Evolutionary conservation across 2,888 invertebrate genomes (phyloP).

Genomic region (Chironomus tentans): DNA sequence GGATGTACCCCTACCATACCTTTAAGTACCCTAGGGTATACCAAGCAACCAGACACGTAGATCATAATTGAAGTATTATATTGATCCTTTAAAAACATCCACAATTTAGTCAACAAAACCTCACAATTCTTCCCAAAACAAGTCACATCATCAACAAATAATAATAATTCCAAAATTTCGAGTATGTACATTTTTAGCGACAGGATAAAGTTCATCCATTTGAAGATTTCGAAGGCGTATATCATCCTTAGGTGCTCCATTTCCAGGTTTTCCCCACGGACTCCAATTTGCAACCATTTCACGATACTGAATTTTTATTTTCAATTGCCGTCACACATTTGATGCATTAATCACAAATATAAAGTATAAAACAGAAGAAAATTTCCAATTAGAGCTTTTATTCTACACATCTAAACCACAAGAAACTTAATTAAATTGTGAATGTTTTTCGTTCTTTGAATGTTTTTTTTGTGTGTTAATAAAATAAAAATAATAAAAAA

Average conservation of each 20-base stretch:
- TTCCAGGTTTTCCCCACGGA: slow-evolving; percentile 70
- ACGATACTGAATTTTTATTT: slow-evolving; percentile 40
- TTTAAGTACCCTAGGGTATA: no score
- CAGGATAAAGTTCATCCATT: slow-evolving; percentile 56
- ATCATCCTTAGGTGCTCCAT: slow-evolving; percentile 60
- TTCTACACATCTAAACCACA: no score
- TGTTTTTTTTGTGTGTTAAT: not conserved
- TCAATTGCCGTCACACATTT: not conserved
- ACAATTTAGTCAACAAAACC: no score
- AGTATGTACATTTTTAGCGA: slow-evolving; percentile 44
- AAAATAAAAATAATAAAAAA: not conserved
- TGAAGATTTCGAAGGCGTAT: slow-evolving; percentile 59
- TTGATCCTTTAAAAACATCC: no score
- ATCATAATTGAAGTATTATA: no score
- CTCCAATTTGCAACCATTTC: slow-evolving; percentile 62
- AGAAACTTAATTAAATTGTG: not conserved
- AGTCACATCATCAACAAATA: not conserved
- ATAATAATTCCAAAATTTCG: not conserved
- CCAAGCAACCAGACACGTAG: no score
- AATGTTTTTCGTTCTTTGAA: not conserved
- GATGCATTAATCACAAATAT: not conserved
- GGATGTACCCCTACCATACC: no score
- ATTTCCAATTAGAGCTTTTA: no score
- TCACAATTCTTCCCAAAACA: not conserved
- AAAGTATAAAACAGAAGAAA: not conserved